Percentiles rank a stretch among this genome's conserved stretches.
Conservation (phyloP, 2,888 invertebrate genomes). For the Gibbula magus region DNA sequence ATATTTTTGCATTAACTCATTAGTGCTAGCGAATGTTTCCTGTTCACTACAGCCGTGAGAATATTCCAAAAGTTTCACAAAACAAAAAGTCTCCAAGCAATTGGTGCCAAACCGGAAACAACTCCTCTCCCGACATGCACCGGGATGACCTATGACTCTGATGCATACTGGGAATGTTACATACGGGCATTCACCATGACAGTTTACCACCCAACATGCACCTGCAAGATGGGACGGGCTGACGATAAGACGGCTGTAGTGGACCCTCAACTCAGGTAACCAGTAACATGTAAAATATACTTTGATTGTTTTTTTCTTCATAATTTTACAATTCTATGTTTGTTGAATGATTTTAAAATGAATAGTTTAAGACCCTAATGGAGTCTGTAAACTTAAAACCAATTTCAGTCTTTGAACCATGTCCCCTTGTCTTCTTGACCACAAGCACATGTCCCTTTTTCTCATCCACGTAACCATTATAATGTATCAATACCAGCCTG, state of each 20-base stretch:
- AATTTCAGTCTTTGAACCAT: too few relatives aligned
- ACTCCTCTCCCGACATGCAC: slow-evolving; percentile 29
- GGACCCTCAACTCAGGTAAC: slow-evolving; percentile 77
- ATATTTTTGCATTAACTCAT: too few relatives aligned
- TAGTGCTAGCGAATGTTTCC: too few relatives aligned
- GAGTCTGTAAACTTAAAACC: too few relatives aligned
- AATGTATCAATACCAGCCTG: too few relatives aligned
- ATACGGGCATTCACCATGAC: slow-evolving; percentile 39
- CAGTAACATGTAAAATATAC: neutral
- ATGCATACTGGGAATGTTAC: slow-evolving; percentile 50
- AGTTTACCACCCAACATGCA: slow-evolving; percentile 82
- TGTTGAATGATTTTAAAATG: too few relatives aligned
- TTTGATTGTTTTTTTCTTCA: neutral
- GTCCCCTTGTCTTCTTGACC: too few relatives aligned
- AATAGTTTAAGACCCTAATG: too few relatives aligned
- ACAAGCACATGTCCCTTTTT: too few relatives aligned
- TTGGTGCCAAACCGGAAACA: slow-evolving; percentile 31
- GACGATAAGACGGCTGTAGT: slow-evolving; percentile 79
- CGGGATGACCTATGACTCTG: slow-evolving; percentile 30
- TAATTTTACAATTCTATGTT: neutral
- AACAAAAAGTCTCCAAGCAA: slow-evolving; percentile 33
- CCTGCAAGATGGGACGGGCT: slow-evolving; percentile 81
- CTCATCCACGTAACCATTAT: too few relatives aligned
- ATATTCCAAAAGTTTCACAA: slow-evolving; percentile 15
- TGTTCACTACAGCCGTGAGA: neutral